phyloP scores from a whole-genome alignment of 2,113 vertebrate genomes.

The Gopherus flavomarginatus region DNA sequence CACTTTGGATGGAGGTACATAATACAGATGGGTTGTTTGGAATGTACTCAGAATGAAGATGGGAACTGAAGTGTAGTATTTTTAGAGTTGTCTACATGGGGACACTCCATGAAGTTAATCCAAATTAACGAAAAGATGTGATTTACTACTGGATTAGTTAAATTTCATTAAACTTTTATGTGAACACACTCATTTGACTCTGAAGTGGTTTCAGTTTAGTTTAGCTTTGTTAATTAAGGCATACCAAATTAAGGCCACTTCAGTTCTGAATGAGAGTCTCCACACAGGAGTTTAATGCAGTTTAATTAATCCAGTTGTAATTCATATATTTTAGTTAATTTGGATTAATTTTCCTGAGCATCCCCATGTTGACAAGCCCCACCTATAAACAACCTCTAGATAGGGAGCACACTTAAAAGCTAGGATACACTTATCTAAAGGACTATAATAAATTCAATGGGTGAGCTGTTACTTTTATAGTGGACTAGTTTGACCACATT shows the following conservation, averaged over 20 bases:
- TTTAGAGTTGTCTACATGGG: neutral
- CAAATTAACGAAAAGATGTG: neutral
- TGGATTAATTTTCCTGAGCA: too few species aligned
- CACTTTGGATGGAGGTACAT: neutral
- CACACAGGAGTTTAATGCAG: neutral
- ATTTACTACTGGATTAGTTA: neutral
- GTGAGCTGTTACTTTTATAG: neutral
- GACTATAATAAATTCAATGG: fast-evolving
- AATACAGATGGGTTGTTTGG: neutral
- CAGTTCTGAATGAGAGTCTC: neutral
- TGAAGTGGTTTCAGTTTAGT: neutral
- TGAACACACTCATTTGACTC: neutral
- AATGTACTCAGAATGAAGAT: neutral
- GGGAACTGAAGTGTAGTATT: neutral
- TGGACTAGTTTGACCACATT: neutral
- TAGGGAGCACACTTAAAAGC: neutral
- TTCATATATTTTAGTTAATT: too few species aligned
- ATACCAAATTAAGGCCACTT: neutral
- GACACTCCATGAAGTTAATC: neutral
- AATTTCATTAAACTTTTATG: neutral
- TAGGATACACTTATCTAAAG: neutral
- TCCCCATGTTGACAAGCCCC: too few species aligned
- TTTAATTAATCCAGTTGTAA: neutral
- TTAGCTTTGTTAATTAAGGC: neutral
- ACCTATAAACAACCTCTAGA: neutral